Percentiles rank a stretch among this genome's conserved stretches.
Conservation (phyloP, 2,797 vertebrate species). For the Clarias pachynema region DNA sequence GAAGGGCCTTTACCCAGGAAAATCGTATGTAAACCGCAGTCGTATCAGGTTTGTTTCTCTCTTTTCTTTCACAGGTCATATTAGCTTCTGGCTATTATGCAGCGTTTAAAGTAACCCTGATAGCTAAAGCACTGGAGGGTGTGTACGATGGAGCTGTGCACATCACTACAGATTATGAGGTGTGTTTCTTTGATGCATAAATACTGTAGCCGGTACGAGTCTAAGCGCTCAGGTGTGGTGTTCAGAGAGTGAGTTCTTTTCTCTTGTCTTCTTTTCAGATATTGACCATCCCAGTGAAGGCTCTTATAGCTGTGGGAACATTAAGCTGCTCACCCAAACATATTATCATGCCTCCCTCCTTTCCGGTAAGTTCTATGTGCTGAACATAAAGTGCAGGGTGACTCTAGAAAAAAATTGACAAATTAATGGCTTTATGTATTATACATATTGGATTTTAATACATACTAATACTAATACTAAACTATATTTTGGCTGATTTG, state of each 20-base stretch:
- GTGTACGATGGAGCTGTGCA: constrained; percentile 92
- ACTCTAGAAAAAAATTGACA: not conserved
- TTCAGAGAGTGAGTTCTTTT: not conserved
- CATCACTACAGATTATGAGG: constrained; percentile 97
- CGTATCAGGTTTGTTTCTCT: not conserved
- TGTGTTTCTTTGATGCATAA: constrained; percentile 57
- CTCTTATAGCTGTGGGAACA: constrained; percentile 91
- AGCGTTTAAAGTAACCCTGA: constrained; percentile 89
- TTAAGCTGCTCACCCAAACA: constrained; percentile 90
- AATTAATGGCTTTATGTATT: not conserved
- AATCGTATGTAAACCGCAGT: constrained; percentile 18
- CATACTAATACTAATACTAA: too few relatives aligned
- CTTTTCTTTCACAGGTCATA: constrained; percentile 78
- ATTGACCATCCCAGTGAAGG: constrained; percentile 94
- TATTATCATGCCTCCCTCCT: constrained; percentile 86
- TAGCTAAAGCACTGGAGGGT: constrained; percentile 90
- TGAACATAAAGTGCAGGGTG: not conserved
- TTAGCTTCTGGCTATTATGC: constrained; percentile 93
- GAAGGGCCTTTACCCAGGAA: constrained; percentile 33
- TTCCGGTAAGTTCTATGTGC: constrained; percentile 84
- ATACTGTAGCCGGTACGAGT: not conserved
- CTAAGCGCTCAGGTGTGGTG: not conserved
- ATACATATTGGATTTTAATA: not conserved
- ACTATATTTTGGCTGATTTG: not conserved
- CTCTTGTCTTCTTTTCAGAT: constrained; percentile 76